Base-by-base conservation (phyloP, 2,113 vertebrate species). In the Rhinoptilus africanus region DNA sequence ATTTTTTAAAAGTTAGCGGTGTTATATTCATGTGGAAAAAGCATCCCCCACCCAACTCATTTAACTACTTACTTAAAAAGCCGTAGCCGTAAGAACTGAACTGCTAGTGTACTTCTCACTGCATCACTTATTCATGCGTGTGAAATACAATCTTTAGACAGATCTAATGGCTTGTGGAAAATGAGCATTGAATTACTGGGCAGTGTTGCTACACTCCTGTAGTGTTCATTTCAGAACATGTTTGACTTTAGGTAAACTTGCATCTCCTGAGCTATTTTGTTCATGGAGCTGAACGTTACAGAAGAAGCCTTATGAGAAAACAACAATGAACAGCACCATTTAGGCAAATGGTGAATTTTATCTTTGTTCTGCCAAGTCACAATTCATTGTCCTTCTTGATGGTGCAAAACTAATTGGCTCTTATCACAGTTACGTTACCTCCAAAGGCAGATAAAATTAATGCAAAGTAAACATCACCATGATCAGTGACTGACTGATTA, bases 371-470 rank as follows among this genome's bases (percentile, higher is more conserved):
- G 94, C 92, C 76, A 96, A 97, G 97, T 97, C 93, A 94, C 97
- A 96, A 97, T 97, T 98, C 97, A 96, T 97, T 98, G 95, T 98
- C 96, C 92, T 96, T 97, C 98, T 97, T 73, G 43, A 97, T 98
- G 97, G 96, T 96, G 98, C 96, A 97, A 97, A 98, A 97, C 97
- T 98, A 98, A 98, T 97, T 96, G 97, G 71, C 95, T 97, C 75
- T 97, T 98, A 97, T 96, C 96, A 94, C 96, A 96, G 92, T 97
- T 95, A 93, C 88, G 77, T 95, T 98, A 97, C 93, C 95, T 97
- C 97, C 63, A 80, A 96, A 98, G 96, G 96, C 97, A 97, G 96
- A 98, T 98, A 98, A 97, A 98, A 98, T 97, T 96, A 98, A 98
- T 96, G 96, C 92, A 97, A 96, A 98, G 96, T 96, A 96, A 98